A percentile compares a stretch with the other conserved stretches of the same genome.
Evolutionary conservation across 2,797 vertebrate species (phyloP).

Genomic region (Pseudochaenichthys georgianus): DNA sequence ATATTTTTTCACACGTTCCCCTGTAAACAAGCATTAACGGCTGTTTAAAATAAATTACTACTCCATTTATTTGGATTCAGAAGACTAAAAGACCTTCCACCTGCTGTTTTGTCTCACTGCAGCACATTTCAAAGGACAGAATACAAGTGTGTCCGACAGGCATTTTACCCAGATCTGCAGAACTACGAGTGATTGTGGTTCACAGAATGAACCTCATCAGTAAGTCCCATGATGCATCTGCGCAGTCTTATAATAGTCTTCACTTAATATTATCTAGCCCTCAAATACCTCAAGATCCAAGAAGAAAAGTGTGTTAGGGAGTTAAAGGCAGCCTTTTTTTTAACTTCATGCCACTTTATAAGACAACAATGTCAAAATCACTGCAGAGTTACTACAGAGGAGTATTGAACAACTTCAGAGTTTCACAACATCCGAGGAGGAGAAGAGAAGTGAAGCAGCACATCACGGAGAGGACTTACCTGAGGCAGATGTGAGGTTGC

Average conservation of each 20-base stretch:
- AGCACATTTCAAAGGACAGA: background rate
- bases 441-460: background rate
- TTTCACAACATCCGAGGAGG: background rate
- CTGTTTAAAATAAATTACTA: background rate
- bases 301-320: background rate
- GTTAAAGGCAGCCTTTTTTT: background rate
- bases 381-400: background rate
- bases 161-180: constrained; percentile 1
- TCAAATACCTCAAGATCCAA: background rate
- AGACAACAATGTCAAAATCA: background rate
- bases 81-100: background rate
- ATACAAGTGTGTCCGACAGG: background rate
- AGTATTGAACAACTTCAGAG: background rate
- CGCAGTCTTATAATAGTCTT: background rate
- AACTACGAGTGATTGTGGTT: background rate
- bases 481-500: constrained; percentile 52
- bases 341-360: background rate
- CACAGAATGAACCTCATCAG: background rate
- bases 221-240: constrained; percentile 23
- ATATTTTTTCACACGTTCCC: background rate
- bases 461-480: constrained; percentile 65
- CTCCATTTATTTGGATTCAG: background rate
- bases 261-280: background rate
- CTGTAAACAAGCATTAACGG: background rate
- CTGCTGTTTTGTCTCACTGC: background rate